Percentiles rank a stretch among this genome's conserved stretches.
Conservation (phyloP, 1,140 invertebrate genomes). For the Calephelis nemesis region DNA sequence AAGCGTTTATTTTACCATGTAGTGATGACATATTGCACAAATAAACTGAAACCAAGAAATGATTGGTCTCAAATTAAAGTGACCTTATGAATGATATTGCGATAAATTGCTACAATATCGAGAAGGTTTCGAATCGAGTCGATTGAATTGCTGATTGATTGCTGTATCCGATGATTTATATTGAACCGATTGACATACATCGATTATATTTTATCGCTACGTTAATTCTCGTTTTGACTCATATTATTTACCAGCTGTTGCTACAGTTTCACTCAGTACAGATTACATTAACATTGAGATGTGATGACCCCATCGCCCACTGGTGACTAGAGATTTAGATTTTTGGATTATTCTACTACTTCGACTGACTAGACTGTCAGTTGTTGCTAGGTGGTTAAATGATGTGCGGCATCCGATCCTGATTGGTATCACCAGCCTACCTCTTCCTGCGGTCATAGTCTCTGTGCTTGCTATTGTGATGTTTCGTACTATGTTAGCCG, state of each 20-base stretch:
- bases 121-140: constrained; percentile 15
- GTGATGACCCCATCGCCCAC: no score
- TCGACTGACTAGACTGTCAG: no score
- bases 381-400: no score
- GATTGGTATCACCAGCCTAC: no score
- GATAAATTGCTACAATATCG: constrained; percentile 13
- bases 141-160: constrained; percentile 19
- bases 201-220: constrained; percentile 15
- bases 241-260: not conserved
- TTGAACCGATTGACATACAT: constrained; percentile 14
- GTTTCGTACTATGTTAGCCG: no score
- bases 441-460: no score
- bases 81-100: constrained; percentile 15
- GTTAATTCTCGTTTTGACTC: constrained; percentile 16
- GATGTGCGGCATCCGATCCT: no score
- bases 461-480: no score
- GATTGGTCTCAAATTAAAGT: constrained; percentile 10
- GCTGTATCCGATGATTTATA: constrained; percentile 17
- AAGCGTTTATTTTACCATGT: not conserved
- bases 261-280: no score
- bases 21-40: not conserved
- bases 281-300: no score
- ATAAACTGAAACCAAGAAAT: not conserved
- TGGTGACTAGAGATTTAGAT: no score
- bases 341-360: no score